Evolutionary conservation across 1,140 invertebrate species (phyloP), one percentile per base, ranked within the genome.

Genomic region (Neotoxoptera formosana): DNA sequence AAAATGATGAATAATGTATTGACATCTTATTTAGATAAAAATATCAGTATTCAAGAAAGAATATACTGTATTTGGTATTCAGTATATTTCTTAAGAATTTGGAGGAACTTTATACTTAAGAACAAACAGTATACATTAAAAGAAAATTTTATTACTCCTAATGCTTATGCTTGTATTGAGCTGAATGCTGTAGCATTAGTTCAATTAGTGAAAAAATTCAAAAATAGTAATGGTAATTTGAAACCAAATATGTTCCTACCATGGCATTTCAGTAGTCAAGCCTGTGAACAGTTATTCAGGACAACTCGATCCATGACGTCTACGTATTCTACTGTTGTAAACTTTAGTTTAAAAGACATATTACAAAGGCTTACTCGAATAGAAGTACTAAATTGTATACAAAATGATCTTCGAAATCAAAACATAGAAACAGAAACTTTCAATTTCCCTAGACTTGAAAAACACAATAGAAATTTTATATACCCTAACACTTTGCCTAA

Each of bases 221-320:
- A n/a, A n/a, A n/a, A n/a, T 34, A 81, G 60, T 67, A 67, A n/a
- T n/a, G 23, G 9, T n/a, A 30, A 25, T 30, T 67, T 81, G n/a
- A n/a, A 34, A 11, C 67, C 67, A 81, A 11, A 14, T 34, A 81
- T 34, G 67, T 81, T 81, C n/a, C 14, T 81, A 14, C 67, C n/a
- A n/a, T n/a, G n/a, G n/a, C 67, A n/a, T 81, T 81, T 81, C n/a
- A 81, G 67, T 81, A 81, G 67, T n/a, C 67, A 81, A 34, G n/a
- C 67, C 4, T 81, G 67, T 34, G 67, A 81, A 34, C 30, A 81
- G 1, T n/a, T 81, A 34, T 81, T 81, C n/a, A n/a, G 67, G 11
- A 81, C n/a, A n/a, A 17, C n/a, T 34, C 30, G 67, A 81, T 81
- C 67, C 30, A 81, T 81, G 67, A 81, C 67, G 14, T 81, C 67